phyloP scores from a whole-genome alignment of 2,888 invertebrate genomes.

The Phragmatobia fuliginosa region DNA sequence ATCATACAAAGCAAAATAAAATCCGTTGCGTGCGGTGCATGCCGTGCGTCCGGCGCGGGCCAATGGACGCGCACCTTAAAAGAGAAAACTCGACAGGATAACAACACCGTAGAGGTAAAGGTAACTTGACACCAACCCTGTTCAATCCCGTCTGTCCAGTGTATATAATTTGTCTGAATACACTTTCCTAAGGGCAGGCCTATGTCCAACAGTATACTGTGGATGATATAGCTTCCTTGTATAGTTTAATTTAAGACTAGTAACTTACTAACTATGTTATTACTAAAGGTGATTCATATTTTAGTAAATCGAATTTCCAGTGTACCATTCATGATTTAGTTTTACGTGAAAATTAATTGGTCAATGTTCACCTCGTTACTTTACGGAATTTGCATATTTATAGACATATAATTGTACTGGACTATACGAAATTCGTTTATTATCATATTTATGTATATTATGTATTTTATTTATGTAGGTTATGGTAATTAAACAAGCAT shows the following conservation, averaged over 20 bases:
- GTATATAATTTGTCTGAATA: too few relatives aligned
- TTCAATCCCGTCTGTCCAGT: too few relatives aligned
- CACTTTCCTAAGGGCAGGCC: too few relatives aligned
- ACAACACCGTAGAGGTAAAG: too few relatives aligned
- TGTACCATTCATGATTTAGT: conserved; percentile 27
- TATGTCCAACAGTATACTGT: too few relatives aligned
- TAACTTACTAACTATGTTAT: conserved; percentile 26
- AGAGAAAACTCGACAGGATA: too few relatives aligned
- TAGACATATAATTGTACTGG: neutral
- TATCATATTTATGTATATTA: neutral
- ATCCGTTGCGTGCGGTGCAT: too few relatives aligned
- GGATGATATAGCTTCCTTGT: neutral
- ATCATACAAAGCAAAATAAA: too few relatives aligned
- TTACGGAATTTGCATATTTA: neutral
- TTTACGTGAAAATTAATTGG: conserved; percentile 36
- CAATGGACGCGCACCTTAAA: too few relatives aligned
- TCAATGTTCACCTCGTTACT: conserved; percentile 18
- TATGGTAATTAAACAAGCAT: neutral
- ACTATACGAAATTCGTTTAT: neutral
- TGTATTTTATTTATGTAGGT: neutral
- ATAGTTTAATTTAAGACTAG: conserved; percentile 25
- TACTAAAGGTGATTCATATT: conserved; percentile 31
- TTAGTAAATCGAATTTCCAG: conserved; percentile 37
- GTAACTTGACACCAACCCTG: too few relatives aligned
- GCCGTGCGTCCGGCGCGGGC: too few relatives aligned